Evolutionary conservation across 1,140 invertebrate genomes (phyloP).

Genomic region (Magallana gigas): DNA sequence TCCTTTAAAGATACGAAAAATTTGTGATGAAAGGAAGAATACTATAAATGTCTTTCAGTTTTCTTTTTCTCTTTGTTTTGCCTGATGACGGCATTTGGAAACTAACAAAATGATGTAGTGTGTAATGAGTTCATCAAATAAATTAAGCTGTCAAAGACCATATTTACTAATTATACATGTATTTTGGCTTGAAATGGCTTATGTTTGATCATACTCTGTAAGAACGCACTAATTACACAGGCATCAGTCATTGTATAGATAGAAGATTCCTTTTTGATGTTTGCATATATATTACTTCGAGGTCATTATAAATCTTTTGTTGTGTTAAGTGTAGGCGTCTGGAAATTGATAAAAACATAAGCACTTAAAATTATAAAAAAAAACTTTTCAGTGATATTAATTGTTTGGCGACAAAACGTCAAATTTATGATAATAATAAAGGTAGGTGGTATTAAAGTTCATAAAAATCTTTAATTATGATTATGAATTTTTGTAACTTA

Average conservation of each 20-base stretch:
- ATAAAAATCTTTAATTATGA: background rate
- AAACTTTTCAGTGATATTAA: background rate
- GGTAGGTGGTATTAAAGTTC: no score
- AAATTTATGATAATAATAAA: no score
- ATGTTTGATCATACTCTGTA: background rate
- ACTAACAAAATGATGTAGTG: background rate
- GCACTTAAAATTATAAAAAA: background rate
- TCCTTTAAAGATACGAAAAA: no score
- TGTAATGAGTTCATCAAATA: slow-evolving; percentile 15
- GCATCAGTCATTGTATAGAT: slow-evolving; percentile 3
- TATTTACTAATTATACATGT: slow-evolving; percentile 31
- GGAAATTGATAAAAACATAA: background rate
- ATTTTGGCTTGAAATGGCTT: slow-evolving; percentile 10
- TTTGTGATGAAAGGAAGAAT: no score
- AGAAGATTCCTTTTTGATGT: slow-evolving; percentile 14
- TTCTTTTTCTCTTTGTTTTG: background rate
- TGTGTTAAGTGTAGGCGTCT: slow-evolving; percentile 12
- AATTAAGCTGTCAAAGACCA: slow-evolving; percentile 3
- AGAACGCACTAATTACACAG: background rate
- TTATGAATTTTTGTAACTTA: no score
- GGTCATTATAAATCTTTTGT: slow-evolving; percentile 8
- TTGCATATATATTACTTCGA: slow-evolving; percentile 17
- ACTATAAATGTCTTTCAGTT: no score
- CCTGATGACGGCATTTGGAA: background rate
- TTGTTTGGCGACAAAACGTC: background rate